Evolutionary conservation across 2,797 vertebrate genomes (phyloP).

Genomic region (Ciconia nigra): DNA sequence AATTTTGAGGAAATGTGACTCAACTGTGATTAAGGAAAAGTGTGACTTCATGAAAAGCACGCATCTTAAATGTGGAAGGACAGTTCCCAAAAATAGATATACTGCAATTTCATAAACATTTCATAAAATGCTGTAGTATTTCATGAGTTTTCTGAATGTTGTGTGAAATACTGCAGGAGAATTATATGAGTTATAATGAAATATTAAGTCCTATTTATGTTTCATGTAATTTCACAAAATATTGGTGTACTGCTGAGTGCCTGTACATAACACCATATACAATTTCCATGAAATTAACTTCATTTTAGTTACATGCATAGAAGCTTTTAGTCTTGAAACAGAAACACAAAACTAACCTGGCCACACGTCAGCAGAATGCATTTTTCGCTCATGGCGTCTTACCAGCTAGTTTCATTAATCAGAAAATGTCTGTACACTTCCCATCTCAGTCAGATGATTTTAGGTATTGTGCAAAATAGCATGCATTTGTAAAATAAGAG

Average conservation of each 20-base stretch:
- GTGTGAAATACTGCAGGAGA: not conserved
- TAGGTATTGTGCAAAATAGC: not conserved
- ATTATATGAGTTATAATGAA: not conserved
- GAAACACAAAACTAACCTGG: not conserved
- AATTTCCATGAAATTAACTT: not conserved
- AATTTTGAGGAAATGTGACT: not conserved
- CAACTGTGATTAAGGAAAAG: not conserved
- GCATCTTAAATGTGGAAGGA: not conserved
- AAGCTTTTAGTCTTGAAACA: not conserved
- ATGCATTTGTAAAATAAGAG: not conserved
- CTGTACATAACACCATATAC: not conserved
- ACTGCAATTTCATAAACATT: not conserved
- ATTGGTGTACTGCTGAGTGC: not conserved
- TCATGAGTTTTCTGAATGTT: not conserved
- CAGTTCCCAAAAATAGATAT: not conserved
- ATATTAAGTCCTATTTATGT: not conserved
- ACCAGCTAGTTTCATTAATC: not conserved
- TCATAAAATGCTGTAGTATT: not conserved
- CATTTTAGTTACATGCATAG: not conserved
- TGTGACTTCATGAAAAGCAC: not conserved
- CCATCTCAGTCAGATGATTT: not conserved
- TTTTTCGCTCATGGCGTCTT: not conserved
- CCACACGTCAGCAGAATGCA: not conserved
- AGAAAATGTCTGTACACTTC: not conserved
- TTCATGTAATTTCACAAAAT: not conserved